Evolutionary conservation across 2,797 vertebrate species (phyloP), one percentile per base, ranked within the genome.

Genomic region (Sparidentex hasta): DNA sequence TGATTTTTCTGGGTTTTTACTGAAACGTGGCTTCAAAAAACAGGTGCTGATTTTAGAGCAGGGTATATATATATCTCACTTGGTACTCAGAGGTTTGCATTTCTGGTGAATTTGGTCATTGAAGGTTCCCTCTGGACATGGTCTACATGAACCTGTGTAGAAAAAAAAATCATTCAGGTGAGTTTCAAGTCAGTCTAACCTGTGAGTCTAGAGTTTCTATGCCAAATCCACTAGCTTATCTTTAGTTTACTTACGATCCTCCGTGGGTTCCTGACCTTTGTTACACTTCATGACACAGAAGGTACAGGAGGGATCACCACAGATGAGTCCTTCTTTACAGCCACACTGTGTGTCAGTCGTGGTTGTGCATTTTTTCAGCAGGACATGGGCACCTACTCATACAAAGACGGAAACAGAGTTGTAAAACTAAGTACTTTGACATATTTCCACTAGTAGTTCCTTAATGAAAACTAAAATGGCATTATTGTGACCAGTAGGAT

Each of bases 41-140:
- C 14, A 46, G 44, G 17, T 20, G 17, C 11, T 64, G 25, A n/a
- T 18, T 63, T 17, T 14, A 58, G 25, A 52, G 16, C 9, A 27
- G 20, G 9, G 1, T 43, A 27, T 27, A 27, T 27, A 33, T 33
- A 5, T 55, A 12, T 46, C 81, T 76, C n/a, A 96, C 95, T 74
- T 90, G 46, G 50, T 82, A 7, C 44, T 92, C 93, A 89, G 91
- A n/a, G 92, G 84, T 88, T 86, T 93, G 73, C 96, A 96, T 52
- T 14, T 78, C 64, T 89, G 78, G 46, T 96, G 89, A 11, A 20
- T 82, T 76, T 93, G 43, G 76, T 95, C 79, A 7, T 93, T 96
- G 86, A 94, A 96, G 23, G 75, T 94, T 84, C 94, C 94, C 0
- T 82, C 0, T 16, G 92, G 91, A 82, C 96, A 96, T 5, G 78